Evolutionary conservation across 2,888 invertebrate species (phyloP), one percentile per base, ranked within the genome.

Genomic region (Parnassius apollo): DNA sequence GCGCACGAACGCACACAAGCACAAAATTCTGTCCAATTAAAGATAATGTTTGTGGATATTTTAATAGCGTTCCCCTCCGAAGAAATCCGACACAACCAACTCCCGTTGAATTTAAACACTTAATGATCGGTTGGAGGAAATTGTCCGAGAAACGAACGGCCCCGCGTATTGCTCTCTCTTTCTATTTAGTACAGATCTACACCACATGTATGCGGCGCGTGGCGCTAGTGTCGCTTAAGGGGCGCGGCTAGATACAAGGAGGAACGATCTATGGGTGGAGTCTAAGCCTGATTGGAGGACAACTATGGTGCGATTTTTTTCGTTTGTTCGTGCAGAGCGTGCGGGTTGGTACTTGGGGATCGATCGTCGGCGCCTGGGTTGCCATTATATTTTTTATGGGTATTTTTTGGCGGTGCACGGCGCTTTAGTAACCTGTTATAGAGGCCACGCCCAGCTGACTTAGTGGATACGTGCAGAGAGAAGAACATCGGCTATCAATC

Each of bases 11-110:
- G 82, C 91, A 90, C 91, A 91, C 91, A 84, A 77, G 83, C 89
- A 88, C 91, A 89, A 87, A 90, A 84, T 81, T 83, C 88, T 84
- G 89, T 86, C 90, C 91, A 91, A 91, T 91, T 91, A 91, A 89
- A 90, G 90, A 84, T 91, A 91, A 91, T 91, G 90, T 90, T 90
- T 90, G 90, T 88, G 85, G 90, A 91, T 89, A 90, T 91, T 91
- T 91, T 91, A 91, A 91, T 91, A 90, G 88, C 86, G 88, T 83
- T 82, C 89, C 91, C 91, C 91, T 88, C 89, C 88, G 88, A 81
- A 75, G 91, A 88, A 91, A 91, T 78, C 85, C 89, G 91, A 91
- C 91, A 91, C 91, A 91, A 91, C 91, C 91, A 91, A 88, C 91
- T 88, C 89, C 83, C 83, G 89, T 86, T 83, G 91, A 86, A 86